Evolutionary conservation across 2,888 invertebrate genomes (phyloP), one percentile per base, ranked within the genome.

Genomic region (Clitarchus hookeri): DNA sequence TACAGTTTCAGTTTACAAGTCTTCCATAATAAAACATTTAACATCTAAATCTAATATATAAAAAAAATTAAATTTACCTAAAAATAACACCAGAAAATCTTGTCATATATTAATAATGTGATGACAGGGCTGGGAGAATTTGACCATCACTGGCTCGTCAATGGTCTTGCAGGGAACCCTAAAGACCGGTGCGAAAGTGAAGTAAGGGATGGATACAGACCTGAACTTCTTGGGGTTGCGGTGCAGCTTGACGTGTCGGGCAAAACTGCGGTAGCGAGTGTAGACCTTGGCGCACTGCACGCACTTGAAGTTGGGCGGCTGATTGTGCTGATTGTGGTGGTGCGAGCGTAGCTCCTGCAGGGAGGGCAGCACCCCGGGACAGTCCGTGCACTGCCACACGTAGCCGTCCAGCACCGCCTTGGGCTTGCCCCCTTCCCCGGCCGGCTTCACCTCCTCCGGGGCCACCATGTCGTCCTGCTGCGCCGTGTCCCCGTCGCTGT

Each of bases 171-270:
- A 36, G 36, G 36, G 36, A 36, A 36, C 36, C 36, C 36, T 36
- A 36, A 36, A 36, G 1, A 36, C 36, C 36, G 36, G 36, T 36
- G 36, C 36, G 36, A 36, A 36, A 4, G 36, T 36, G 4, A 36
- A 4, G 36, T 36, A 36, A 36, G 36, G 36, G 36, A 36, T 36
- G 36, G 36, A 36, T 36, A 36, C 65, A 9, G 87, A 90, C 90
- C 87, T 88, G 88, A 89, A 90, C 87, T 89, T 89, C 54, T 89
- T 89, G 44, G 89, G 88, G 86, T 89, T 87, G 26, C 88, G 87
- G 86, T 90, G 90, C 82, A 89, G 85, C 86, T 89, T 89, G n/a
- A 89, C 89, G 87, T 90, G 90, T 48, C 89, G 88, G 19, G 89
- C 88, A 87, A 90, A 90, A 87, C 89, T 90, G 78, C 89, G 88